Percentiles rank a stretch among this genome's conserved stretches.
Evolutionary conservation across 1,140 invertebrate species (phyloP).

Genomic region (Aphaenogaster floridana): DNA sequence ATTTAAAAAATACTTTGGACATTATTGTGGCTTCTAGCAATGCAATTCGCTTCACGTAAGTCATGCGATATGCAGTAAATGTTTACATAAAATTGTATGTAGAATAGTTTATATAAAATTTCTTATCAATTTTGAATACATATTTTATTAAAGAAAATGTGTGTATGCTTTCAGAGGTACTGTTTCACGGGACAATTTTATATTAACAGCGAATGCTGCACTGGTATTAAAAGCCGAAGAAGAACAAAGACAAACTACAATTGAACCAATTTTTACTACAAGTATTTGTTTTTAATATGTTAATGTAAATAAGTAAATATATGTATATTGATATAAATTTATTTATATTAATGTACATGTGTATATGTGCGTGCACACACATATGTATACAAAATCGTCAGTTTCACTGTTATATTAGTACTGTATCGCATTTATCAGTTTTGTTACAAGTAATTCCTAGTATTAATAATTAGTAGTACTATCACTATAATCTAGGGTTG

Average conservation of each 20-base stretch:
- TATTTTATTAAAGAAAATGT: slow-evolving; percentile 3
- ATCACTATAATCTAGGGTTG: not conserved
- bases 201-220: slow-evolving; percentile 68
- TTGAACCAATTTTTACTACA: not conserved
- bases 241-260: not conserved
- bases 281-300: not conserved
- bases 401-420: too few relatives aligned
- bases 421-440: not conserved
- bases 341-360: not conserved
- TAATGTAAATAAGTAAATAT: not conserved
- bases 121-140: not conserved
- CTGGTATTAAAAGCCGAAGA: slow-evolving; percentile 52
- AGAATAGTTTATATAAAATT: not conserved
- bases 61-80: slow-evolving; percentile 8
- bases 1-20: slow-evolving; percentile 82
- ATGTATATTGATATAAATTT: not conserved
- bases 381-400: too few relatives aligned
- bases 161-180: slow-evolving; percentile 19
- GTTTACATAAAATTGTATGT: not conserved
- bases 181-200: slow-evolving; percentile 34
- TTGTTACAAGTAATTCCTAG: not conserved
- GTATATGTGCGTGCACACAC: too few relatives aligned
- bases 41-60: slow-evolving; percentile 69
- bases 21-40: slow-evolving; percentile 84
- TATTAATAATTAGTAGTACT: not conserved